Conservation (phyloP, 2,888 invertebrate species). For the Aproaerema taeniolella region DNA sequence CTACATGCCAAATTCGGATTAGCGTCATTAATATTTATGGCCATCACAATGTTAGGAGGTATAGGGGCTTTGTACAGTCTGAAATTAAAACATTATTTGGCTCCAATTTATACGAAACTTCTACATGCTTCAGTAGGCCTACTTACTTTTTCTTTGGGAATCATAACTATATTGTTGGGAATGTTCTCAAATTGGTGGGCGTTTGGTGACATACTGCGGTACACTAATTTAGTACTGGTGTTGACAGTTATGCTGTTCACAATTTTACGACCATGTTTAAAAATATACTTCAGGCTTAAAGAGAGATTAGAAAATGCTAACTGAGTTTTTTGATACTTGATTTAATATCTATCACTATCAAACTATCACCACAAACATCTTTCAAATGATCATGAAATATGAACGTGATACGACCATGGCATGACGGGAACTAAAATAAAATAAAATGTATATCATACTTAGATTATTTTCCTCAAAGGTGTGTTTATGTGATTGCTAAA, state of each 20-base stretch:
- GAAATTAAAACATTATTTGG: slow-evolving; percentile 59
- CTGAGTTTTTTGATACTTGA: too few relatives aligned
- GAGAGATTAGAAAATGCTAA: slow-evolving; percentile 59
- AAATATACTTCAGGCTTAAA: slow-evolving; percentile 64
- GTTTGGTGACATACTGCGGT: slow-evolving; percentile 54
- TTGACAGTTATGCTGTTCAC: slow-evolving; percentile 55
- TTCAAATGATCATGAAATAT: too few relatives aligned
- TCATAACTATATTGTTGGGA: slow-evolving; percentile 56
- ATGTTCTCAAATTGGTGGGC: slow-evolving; percentile 60
- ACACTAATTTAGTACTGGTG: slow-evolving; percentile 46
- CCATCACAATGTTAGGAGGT: slow-evolving; percentile 61
- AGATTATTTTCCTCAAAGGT: too few relatives aligned
- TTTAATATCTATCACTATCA: too few relatives aligned
- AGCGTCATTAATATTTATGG: slow-evolving; percentile 53
- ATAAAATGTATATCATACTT: too few relatives aligned
- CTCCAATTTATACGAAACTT: slow-evolving; percentile 66
- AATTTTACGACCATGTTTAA: slow-evolving; percentile 57
- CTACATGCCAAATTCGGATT: slow-evolving; percentile 67
- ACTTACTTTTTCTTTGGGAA: slow-evolving; percentile 56
- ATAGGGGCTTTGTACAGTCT: slow-evolving; percentile 62
- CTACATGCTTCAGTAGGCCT: slow-evolving; percentile 61
- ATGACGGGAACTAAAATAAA: too few relatives aligned
- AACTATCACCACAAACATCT: too few relatives aligned
- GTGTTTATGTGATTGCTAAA: too few relatives aligned
- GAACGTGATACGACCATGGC: too few relatives aligned